phyloP scores from a whole-genome alignment of 2,888 invertebrate genomes.

The Drosophila hawaiiensis region DNA sequence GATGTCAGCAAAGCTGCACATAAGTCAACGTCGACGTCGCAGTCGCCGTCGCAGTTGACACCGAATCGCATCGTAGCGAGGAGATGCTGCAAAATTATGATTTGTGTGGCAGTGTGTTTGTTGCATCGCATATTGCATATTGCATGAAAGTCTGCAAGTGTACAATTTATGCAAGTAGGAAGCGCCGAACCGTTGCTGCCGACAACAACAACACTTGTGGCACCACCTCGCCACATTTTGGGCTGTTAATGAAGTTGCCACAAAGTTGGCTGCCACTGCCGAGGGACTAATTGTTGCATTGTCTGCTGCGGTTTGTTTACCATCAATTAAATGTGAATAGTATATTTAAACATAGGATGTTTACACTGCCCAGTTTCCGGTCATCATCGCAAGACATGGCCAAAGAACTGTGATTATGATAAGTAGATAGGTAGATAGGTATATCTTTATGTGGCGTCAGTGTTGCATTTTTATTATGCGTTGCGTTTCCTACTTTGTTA shows the following conservation, averaged over 20 bases:
- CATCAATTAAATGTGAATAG: constrained; percentile 66
- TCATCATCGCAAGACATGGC: constrained; percentile 8
- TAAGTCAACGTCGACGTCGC: constrained; percentile 23
- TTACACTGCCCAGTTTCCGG: constrained; percentile 40
- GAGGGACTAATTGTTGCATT: constrained; percentile 66
- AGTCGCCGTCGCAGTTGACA: constrained; percentile 2
- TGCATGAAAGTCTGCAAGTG: constrained; percentile 39
- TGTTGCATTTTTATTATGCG: not conserved
- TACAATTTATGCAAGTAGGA: constrained; percentile 74
- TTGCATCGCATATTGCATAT: constrained; percentile 47
- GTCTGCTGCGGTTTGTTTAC: constrained; percentile 63
- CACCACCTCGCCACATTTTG: constrained; percentile 27
- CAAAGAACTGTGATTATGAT: constrained; percentile 26
- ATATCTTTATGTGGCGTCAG: not conserved
- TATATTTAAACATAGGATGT: constrained; percentile 30
- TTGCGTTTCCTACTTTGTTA: not conserved
- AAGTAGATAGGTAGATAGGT: not conserved
- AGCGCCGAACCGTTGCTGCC: constrained; percentile 47
- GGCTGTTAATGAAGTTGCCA: constrained; percentile 59
- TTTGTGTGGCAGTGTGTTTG: constrained; percentile 65
- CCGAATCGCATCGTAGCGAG: constrained; percentile 27
- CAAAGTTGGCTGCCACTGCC: constrained; percentile 33
- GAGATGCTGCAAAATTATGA: constrained; percentile 50
- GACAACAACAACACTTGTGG: constrained; percentile 16
- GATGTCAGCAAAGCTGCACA: constrained; percentile 43